phyloP scores from a whole-genome alignment of 2,113 vertebrate genomes.

The Xenus cinereus region DNA sequence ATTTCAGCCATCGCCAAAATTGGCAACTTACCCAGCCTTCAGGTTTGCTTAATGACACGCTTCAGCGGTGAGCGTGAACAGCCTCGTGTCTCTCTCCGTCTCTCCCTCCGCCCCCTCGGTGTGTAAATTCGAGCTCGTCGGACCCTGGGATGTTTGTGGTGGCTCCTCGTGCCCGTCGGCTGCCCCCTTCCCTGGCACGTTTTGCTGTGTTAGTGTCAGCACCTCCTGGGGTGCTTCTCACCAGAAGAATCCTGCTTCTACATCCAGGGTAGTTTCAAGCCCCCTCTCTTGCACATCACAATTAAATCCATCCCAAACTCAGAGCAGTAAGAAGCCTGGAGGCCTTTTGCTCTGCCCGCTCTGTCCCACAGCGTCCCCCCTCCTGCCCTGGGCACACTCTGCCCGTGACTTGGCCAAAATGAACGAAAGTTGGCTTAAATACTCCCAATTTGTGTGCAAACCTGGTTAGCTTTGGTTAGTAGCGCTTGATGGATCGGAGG shows the following conservation, averaged over 20 bases:
- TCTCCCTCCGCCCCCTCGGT: neutral
- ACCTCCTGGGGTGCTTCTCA: neutral
- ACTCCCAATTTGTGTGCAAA: neutral
- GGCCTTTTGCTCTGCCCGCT: neutral
- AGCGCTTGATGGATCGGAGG: neutral
- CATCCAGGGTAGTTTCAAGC: neutral
- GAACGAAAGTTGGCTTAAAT: neutral
- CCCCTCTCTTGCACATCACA: neutral
- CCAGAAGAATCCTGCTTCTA: neutral
- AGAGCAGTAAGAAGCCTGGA: neutral
- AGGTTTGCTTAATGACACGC: neutral
- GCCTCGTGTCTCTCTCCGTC: neutral
- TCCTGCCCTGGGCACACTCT: neutral
- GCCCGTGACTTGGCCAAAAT: neutral
- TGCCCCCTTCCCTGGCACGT: rapidly evolving
- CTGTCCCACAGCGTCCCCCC: neutral
- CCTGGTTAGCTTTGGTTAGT: neutral
- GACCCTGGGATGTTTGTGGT: neutral
- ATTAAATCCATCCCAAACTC: neutral
- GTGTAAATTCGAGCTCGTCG: neutral
- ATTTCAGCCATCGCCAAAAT: neutral
- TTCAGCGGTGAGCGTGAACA: rapidly evolving
- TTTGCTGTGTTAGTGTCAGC: neutral
- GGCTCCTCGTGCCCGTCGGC: rapidly evolving
- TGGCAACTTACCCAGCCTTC: neutral